Conservation (phyloP, 53 echinoderm and acorn worm genomes). For the Antedon mediterranea region DNA sequence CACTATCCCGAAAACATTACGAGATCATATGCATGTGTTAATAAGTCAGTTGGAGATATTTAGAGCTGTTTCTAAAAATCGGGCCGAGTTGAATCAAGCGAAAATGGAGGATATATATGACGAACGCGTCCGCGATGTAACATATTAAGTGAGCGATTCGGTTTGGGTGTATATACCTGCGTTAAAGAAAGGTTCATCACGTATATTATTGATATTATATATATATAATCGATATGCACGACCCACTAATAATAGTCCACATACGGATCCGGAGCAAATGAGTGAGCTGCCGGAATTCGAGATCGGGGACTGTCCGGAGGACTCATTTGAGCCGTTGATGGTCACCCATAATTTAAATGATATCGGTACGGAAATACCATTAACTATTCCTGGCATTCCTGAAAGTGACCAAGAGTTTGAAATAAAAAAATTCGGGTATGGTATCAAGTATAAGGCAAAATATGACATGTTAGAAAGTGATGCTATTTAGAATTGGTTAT, state of each 20-base stretch:
- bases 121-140: neutral
- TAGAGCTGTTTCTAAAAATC: neutral
- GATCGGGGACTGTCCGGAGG: neutral
- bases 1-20: slow-evolving; percentile 8
- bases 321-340: slow-evolving; percentile 5
- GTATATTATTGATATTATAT: slow-evolving; percentile 22
- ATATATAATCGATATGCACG: slow-evolving; percentile 13
- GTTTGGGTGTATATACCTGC: slow-evolving; percentile 24
- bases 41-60: neutral
- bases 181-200: slow-evolving; percentile 15
- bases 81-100: neutral
- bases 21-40: slow-evolving; percentile 2
- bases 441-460: no score
- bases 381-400: neutral
- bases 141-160: slow-evolving; percentile 10
- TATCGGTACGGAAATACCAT: neutral
- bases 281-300: neutral
- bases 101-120: slow-evolving; percentile 7
- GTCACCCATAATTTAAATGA: neutral
- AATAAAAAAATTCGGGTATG: no score
- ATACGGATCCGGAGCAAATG: neutral
- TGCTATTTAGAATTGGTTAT: no score
- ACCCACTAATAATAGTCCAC: slow-evolving; percentile 2
- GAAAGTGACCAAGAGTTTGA: no score
- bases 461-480: no score